Evolutionary conservation across 23 tunicate species (phyloP).

Genomic region (Styela clava): DNA sequence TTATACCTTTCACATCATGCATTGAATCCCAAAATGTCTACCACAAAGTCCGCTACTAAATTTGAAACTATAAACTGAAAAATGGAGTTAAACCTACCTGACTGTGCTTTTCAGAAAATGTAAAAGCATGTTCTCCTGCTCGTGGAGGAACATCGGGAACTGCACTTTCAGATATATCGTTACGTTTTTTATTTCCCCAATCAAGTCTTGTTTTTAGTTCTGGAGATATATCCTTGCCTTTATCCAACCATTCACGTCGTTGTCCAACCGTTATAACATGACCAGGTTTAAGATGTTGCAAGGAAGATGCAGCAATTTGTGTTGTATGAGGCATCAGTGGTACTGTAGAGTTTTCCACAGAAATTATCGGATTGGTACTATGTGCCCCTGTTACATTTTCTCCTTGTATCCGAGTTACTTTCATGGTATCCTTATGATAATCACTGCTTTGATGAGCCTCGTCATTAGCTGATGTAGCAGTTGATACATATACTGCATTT

Average conservation of each 20-base stretch:
- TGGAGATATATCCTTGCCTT: slow-evolving; percentile 35
- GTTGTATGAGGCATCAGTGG: background rate
- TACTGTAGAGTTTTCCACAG: background rate
- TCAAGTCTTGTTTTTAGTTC: slow-evolving; percentile 57
- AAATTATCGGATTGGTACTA: background rate
- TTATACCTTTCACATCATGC: too few species aligned
- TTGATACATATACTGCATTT: background rate
- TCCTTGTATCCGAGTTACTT: background rate
- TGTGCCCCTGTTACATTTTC: background rate
- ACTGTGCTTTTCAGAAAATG: background rate
- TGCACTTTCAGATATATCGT: background rate
- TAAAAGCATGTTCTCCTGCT: background rate
- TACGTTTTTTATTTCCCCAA: slow-evolving; percentile 10
- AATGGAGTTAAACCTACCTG: slow-evolving; percentile 11
- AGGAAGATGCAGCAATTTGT: background rate
- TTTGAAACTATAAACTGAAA: too few species aligned
- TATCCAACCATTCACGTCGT: slow-evolving; percentile 50
- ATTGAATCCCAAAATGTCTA: too few species aligned
- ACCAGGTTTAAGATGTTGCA: background rate
- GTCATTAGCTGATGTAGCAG: background rate
- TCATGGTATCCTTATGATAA: background rate
- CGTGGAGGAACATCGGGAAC: background rate
- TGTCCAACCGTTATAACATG: slow-evolving; percentile 49
- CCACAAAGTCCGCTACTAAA: too few species aligned
- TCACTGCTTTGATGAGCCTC: background rate